Conservation (phyloP, 2,113 vertebrate species). For the Esox niger region DNA sequence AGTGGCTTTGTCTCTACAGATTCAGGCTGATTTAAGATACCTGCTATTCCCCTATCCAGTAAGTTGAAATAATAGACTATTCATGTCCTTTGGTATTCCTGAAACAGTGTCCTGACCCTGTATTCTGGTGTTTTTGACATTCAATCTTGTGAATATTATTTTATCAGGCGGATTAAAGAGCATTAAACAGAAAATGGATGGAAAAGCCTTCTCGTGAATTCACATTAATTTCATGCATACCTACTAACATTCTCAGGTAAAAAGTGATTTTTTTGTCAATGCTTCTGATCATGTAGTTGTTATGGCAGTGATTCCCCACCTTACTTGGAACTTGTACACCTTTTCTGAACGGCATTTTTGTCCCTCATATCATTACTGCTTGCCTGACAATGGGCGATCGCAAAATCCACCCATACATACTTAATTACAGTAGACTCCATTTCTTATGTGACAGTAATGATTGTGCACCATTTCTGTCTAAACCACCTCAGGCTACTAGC, state of each 20-base stretch:
- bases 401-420: background rate
- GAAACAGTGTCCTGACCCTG: constrained; percentile 29
- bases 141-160: background rate
- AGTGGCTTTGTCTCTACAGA: constrained; percentile 4
- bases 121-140: background rate
- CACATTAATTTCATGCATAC: background rate
- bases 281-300: constrained; percentile 29
- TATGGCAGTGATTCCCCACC: constrained; percentile 51
- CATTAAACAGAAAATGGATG: too few species aligned
- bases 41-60: background rate
- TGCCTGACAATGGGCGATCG: constrained; percentile 27
- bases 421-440: too few species aligned
- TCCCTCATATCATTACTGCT: constrained; percentile 41
- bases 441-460: too few species aligned
- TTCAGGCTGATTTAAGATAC: background rate
- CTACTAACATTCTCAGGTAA: constrained; percentile 28
- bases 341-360: constrained; percentile 52
- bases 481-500: background rate
- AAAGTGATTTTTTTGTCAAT: constrained; percentile 34
- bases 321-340: constrained; percentile 47
- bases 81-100: constrained; percentile 28
- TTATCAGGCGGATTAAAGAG: background rate
- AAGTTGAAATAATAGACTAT: constrained; percentile 25
- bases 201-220: too few species aligned
- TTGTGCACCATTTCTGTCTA: background rate